Evolutionary conservation across 2,797 vertebrate species (phyloP).

Genomic region (Avahi laniger): DNA sequence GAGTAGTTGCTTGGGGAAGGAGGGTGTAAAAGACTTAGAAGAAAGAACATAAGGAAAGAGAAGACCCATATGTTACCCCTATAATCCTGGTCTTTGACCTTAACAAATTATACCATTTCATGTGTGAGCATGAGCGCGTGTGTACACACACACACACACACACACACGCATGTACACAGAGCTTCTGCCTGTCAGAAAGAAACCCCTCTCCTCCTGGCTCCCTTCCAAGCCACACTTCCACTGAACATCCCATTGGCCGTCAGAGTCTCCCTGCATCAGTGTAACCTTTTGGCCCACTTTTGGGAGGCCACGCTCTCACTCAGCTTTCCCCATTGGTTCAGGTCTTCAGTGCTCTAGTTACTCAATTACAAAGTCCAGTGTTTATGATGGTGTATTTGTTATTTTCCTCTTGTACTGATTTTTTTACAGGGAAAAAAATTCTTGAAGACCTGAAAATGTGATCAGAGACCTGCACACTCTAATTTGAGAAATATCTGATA

Average conservation of each 20-base stretch:
- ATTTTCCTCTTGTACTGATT: background rate
- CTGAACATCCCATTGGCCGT: background rate
- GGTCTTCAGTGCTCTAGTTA: background rate
- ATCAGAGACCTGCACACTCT: background rate
- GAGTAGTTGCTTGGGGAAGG: background rate
- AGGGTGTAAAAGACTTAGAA: background rate
- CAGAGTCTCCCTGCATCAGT: background rate
- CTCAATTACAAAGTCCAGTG: background rate
- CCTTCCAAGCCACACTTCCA: background rate
- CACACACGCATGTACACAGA: background rate
- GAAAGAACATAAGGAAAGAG: constrained; percentile 5
- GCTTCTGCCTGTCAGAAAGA: background rate
- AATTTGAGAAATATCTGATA: background rate
- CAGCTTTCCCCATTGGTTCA: background rate
- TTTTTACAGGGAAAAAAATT: background rate
- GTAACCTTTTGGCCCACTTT: background rate
- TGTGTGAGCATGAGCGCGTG: fast-evolving
- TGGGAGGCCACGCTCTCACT: background rate
- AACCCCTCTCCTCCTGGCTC: background rate
- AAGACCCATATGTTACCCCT: background rate
- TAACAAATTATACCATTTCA: background rate
- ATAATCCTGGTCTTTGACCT: background rate
- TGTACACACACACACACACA: too few species aligned
- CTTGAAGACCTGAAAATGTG: background rate
- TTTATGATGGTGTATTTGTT: background rate